Evolutionary conservation across 92 coral and sea anemone species (phyloP), one percentile per base, ranked within the genome.

Genomic region (Hydrozoanthus gracilis): DNA sequence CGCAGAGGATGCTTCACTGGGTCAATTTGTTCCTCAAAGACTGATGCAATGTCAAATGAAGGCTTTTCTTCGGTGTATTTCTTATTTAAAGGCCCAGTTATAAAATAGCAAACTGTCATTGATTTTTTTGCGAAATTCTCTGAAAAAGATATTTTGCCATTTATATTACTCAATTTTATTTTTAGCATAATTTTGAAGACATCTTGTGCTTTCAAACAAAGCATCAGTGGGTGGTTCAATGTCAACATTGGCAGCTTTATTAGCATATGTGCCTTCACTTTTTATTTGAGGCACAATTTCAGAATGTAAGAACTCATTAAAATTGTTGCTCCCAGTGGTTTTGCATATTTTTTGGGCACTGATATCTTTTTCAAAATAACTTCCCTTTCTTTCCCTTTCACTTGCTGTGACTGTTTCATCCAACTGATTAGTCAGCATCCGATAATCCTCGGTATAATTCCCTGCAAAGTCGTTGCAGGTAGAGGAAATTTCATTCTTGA

Each of bases 401-500:
- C 61, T 8, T 8, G 61, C 13, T 55, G 8, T 55, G 44, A 70
- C n/a, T n/a, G n/a, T n/a, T n/a, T n/a, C n/a, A n/a, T n/a, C n/a
- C n/a, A n/a, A n/a, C n/a, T n/a, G n/a, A n/a, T n/a, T n/a, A n/a
- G n/a, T n/a, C n/a, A n/a, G n/a, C n/a, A n/a, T n/a, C n/a, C n/a
- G n/a, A n/a, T n/a, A n/a, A n/a, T n/a, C n/a, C n/a, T n/a, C n/a
- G n/a, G n/a, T n/a, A n/a, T n/a, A n/a, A n/a, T n/a, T n/a, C n/a
- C n/a, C n/a, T n/a, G n/a, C n/a, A n/a, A n/a, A n/a, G n/a, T n/a
- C n/a, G n/a, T n/a, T n/a, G n/a, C n/a, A n/a, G n/a, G n/a, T n/a
- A n/a, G n/a, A n/a, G n/a, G n/a, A n/a, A n/a, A n/a, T 15, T 47
- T 51, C 88, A 52, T 77, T 84, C 13, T 70, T 68, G n/a, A n/a